These are phyloP conservation scores for Helicoverpa assulta DNA, from an alignment of 2,888 invertebrate species.

Conservation along the genomic window DNA sequence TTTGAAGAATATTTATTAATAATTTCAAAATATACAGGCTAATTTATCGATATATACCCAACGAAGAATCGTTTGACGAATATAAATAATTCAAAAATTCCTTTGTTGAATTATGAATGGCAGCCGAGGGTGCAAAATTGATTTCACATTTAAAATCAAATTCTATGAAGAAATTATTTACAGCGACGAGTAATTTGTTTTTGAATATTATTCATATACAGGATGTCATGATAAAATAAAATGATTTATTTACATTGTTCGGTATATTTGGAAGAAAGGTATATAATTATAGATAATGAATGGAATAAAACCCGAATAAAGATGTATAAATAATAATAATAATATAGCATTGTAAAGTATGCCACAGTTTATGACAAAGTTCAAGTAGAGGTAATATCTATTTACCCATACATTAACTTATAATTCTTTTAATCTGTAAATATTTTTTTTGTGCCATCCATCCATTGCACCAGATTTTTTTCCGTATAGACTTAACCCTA, in stretches of 20 bases:
- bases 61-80: not conserved
- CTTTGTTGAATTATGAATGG: constrained; percentile 14
- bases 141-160: not conserved
- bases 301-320: constrained; percentile 4
- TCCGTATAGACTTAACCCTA: not conserved
- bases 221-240: not conserved
- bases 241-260: constrained; percentile 2
- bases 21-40: not conserved
- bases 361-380: constrained; percentile 9
- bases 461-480: not conserved
- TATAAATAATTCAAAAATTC: constrained; percentile 16
- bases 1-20: too few relatives aligned
- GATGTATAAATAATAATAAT: constrained; percentile 3
- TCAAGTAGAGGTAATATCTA: constrained; percentile 23
- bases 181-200: constrained; percentile 14
- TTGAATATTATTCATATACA: constrained; percentile 5
- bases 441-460: not conserved
- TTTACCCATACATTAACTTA: not conserved
- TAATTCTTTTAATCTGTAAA: not conserved
- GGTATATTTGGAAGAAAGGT: constrained; percentile 4
- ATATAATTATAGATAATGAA: not conserved
- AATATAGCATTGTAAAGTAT: constrained; percentile 24
- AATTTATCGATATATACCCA: not conserved
- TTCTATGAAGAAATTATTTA: not conserved
- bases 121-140: not conserved